Evolutionary conservation across 2,888 invertebrate species (phyloP), one percentile per base, ranked within the genome.

Genomic region (Steinernema carpocapsae): DNA sequence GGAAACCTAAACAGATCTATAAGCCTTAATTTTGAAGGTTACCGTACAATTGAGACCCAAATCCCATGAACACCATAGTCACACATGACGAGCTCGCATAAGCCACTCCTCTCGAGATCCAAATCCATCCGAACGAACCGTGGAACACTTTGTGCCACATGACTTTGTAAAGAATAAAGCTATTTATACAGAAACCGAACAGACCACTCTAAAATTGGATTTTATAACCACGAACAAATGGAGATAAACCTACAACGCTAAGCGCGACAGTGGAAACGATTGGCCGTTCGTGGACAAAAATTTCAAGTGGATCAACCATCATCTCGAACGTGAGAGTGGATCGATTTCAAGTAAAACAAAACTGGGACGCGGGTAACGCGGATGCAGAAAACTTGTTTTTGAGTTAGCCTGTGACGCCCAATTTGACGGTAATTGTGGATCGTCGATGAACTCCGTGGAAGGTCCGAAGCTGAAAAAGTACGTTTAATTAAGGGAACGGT

Each of bases 81-180:
- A 56, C 4, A 22, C 14, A 26, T 19, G 56, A 56, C 6, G 56
- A 56, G 7, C 3, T 26, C 12, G n/a, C 22, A 17, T 26, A 56
- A 26, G 56, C 56, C 26, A 24, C 26, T 7, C 56, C 17, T 4
- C 56, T 10, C 6, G 56, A 56, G 56, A 56, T 56, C 56, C 56
- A 56, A 19, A 56, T 56, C 56, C 56, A 56, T 56, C 56, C 56
- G 22, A 56, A 56, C n/a, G 19, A 22, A 26, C 56, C 56, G 17
- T 22, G 6, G 22, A 26, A 56, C n/a, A 56, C 56, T 26, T 56
- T 56, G 17, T 56, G 56, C 22, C 56, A 56, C 2, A 17, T 4
- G 56, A 56, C 26, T 56, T 56, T 56, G 56, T 24, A 26, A 6
- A 56, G 26, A 22, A 56, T 56, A 22, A 56, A 56, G 14, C n/a